Evolutionary conservation across 2,113 vertebrate species (phyloP).

Genomic region (Laterallus jamaicensis): DNA sequence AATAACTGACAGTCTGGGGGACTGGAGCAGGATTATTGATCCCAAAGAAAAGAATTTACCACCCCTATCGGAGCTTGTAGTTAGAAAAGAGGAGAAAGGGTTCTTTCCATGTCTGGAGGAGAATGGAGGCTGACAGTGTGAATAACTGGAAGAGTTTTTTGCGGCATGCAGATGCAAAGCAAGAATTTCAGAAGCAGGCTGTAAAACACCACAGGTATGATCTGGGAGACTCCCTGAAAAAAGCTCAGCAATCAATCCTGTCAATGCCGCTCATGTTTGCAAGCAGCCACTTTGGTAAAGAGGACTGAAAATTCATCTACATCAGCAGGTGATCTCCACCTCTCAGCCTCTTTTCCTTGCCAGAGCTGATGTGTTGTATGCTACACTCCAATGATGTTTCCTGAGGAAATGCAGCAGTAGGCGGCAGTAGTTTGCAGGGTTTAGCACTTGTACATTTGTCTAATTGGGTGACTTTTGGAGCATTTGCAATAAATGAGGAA

Average conservation of each 20-base stretch:
- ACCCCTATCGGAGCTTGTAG: neutral
- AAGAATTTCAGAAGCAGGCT: neutral
- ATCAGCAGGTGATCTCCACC: neutral
- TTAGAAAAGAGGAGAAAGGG: neutral
- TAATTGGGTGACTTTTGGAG: neutral
- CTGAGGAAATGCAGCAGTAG: neutral
- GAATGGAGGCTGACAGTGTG: neutral
- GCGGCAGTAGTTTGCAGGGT: neutral
- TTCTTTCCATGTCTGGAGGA: neutral
- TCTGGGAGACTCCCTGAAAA: neutral
- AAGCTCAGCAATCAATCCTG: neutral
- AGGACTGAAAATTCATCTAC: neutral
- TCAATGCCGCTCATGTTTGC: neutral
- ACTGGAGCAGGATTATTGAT: neutral
- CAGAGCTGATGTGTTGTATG: neutral
- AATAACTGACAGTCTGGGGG: neutral
- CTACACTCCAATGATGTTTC: neutral
- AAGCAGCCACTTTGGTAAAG: neutral
- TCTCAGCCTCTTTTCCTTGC: neutral
- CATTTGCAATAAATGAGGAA: constrained; percentile 24
- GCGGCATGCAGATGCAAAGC: neutral
- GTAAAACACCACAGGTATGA: neutral
- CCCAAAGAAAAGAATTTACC: neutral
- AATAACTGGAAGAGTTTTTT: neutral
- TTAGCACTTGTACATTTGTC: neutral